A percentile compares a stretch with the other conserved stretches of the same genome.
Evolutionary conservation across 2,797 vertebrate species (phyloP).

Genomic region (Natrix natrix): DNA sequence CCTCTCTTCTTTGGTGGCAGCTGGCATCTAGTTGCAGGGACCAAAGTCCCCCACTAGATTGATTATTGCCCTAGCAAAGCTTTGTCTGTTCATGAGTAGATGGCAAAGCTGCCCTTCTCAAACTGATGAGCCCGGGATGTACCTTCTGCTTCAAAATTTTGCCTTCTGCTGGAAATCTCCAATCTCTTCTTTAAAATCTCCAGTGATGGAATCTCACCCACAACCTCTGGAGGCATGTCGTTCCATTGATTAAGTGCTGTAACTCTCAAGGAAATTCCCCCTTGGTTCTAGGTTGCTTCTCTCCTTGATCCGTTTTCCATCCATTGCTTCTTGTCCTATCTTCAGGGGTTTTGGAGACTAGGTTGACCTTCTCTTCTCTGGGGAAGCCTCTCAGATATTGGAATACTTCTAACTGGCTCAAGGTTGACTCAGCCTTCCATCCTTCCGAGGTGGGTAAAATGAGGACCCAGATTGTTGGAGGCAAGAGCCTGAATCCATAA

Average conservation of each 20-base stretch:
- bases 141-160: slow-evolving; percentile 34
- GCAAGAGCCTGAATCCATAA: neutral
- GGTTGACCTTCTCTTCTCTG: neutral
- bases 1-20: no score
- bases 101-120: slow-evolving; percentile 36
- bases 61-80: neutral
- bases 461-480: neutral
- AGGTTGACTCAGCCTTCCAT: neutral
- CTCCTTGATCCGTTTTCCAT: no score
- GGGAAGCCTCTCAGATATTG: neutral
- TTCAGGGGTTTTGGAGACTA: neutral
- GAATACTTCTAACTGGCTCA: neutral
- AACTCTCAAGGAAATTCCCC: no score
- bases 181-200: no score
- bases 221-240: no score
- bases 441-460: neutral
- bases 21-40: no score
- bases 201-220: no score
- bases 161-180: slow-evolving; percentile 21
- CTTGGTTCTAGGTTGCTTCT: no score
- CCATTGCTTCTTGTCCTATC: neutral
- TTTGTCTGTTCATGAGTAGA: neutral
- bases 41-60: neutral
- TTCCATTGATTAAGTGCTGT: no score
- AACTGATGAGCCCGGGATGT: slow-evolving; percentile 35